phyloP scores from a whole-genome alignment of 2,888 invertebrate species.

The Lycocerus yunnanus region DNA sequence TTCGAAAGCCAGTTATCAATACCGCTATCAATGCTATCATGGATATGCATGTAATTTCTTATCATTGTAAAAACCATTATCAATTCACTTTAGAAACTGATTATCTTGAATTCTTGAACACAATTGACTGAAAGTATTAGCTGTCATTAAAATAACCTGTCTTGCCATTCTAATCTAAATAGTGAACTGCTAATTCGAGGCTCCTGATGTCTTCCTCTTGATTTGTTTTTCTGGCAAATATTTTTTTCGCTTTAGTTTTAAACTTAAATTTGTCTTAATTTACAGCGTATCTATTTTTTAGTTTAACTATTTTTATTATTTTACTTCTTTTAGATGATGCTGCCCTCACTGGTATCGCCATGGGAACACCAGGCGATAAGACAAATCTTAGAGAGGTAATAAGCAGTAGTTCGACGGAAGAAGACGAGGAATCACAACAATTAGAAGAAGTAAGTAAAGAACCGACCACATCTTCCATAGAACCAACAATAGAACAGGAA shows the following conservation, averaged over 20 bases:
- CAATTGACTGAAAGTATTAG: no score
- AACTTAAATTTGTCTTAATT: background rate
- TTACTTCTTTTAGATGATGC: constrained; percentile 52
- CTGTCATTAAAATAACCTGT: no score
- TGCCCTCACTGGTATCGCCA: constrained; percentile 56
- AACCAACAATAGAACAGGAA: constrained; percentile 11
- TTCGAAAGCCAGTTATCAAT: no score
- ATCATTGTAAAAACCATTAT: no score
- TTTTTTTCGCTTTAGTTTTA: background rate
- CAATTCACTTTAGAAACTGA: no score
- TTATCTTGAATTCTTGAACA: no score
- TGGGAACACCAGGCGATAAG: constrained; percentile 58
- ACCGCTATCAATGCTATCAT: no score
- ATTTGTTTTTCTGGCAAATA: background rate
- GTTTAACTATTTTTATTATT: background rate
- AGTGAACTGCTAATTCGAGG: no score
- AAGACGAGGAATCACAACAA: constrained; percentile 35
- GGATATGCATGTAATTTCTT: no score
- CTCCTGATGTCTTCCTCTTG: no score
- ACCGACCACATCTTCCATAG: constrained; percentile 22
- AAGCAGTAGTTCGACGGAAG: constrained; percentile 28
- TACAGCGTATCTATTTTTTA: background rate
- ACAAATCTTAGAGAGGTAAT: constrained; percentile 51
- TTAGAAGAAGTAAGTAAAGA: constrained; percentile 32
- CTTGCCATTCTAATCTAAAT: no score